A percentile compares a stretch with the other conserved stretches of the same genome.
Evolutionary conservation across 1,140 invertebrate species (phyloP).

Genomic region (Drosophila nannoptera): DNA sequence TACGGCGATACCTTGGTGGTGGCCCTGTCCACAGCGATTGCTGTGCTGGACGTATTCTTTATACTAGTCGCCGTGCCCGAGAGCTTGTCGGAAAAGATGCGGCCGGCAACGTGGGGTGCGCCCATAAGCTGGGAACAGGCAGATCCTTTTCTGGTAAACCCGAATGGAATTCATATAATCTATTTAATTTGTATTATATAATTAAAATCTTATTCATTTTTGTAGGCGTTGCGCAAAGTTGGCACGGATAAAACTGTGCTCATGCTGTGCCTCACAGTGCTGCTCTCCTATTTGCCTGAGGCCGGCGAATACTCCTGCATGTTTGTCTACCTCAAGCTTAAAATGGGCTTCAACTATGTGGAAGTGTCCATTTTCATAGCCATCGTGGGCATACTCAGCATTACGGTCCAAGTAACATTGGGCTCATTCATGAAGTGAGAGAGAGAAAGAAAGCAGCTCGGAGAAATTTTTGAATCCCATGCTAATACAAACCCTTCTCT

Average conservation of each 20-base stretch:
- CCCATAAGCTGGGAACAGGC: conserved; percentile 97
- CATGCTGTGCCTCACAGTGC: conserved; percentile 97
- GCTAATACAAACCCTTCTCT: background rate
- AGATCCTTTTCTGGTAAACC: conserved; percentile 93
- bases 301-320: conserved; percentile 99
- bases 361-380: conserved; percentile 99
- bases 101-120: conserved; percentile 87
- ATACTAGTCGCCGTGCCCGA: conserved; percentile 99
- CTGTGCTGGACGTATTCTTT: conserved; percentile 97
- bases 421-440: conserved; percentile 88
- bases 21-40: conserved; percentile 96
- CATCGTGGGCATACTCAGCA: conserved; percentile 96
- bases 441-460: background rate
- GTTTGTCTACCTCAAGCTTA: conserved; percentile 99
- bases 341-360: conserved; percentile 96
- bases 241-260: conserved; percentile 97
- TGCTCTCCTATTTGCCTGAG: conserved; percentile 99
- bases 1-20: conserved; percentile 97
- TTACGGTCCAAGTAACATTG: conserved; percentile 95
- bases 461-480: background rate
- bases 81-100: conserved; percentile 95
- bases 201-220: background rate
- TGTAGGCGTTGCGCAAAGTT: conserved; percentile 91
- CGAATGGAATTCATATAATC: conserved; percentile 21
- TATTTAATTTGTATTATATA: background rate